Conservation (phyloP, 2,888 invertebrate species). For the Folsomia candida region DNA sequence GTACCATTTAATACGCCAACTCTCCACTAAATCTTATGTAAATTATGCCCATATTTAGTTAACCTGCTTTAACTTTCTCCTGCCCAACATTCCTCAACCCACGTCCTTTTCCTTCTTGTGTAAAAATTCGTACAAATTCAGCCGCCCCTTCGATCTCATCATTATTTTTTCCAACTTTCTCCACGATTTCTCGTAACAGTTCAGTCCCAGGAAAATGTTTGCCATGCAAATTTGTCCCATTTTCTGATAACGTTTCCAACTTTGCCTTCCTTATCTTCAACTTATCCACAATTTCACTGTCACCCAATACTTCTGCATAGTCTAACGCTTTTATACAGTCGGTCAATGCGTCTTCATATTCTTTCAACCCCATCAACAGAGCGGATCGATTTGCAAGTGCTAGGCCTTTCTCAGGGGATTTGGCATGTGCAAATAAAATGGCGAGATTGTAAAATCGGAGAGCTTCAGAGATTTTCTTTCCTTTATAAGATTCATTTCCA, state of each 20-base stretch:
- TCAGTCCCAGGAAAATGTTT: too few species aligned
- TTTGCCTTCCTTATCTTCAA: not conserved
- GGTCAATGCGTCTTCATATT: not conserved
- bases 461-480: not conserved
- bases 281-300: not conserved
- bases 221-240: too few species aligned
- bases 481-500: not conserved
- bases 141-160: not conserved
- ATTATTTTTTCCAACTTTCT: not conserved
- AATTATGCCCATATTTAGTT: not conserved
- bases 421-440: not conserved
- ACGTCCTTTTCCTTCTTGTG: not conserved
- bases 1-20: not conserved
- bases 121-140: not conserved
- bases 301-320: not conserved
- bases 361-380: not conserved
- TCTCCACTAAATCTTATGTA: not conserved
- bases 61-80: not conserved
- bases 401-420: not conserved
- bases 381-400: not conserved
- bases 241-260: too few species aligned
- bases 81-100: not conserved
- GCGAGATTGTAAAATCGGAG: not conserved
- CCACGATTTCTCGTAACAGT: too few species aligned
- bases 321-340: not conserved